Conservation (phyloP, 2,888 invertebrate genomes). For the Drosophila crucigera region DNA sequence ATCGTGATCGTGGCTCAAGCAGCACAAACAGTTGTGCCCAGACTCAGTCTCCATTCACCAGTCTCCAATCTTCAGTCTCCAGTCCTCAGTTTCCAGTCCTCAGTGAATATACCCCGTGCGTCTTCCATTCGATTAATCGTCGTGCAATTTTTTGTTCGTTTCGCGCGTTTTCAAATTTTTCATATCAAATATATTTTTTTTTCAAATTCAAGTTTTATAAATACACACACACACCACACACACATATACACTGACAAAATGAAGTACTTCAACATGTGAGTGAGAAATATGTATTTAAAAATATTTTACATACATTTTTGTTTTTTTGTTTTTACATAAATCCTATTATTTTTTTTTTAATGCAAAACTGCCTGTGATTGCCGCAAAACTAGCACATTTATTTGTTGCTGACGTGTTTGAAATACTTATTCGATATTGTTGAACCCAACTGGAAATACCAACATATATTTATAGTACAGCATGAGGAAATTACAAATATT, state of each 20-base stretch:
- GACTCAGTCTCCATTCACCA: slow-evolving; percentile 32
- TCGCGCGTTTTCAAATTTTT: slow-evolving; percentile 55
- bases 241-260: slow-evolving; percentile 64
- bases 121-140: slow-evolving; percentile 29
- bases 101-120: slow-evolving; percentile 30
- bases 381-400: slow-evolving; percentile 14
- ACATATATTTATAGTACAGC: not conserved
- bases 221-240: slow-evolving; percentile 26
- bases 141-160: slow-evolving; percentile 43
- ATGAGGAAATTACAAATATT: not conserved
- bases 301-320: slow-evolving; percentile 20
- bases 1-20: slow-evolving; percentile 73
- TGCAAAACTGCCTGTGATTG: slow-evolving; percentile 31
- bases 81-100: slow-evolving; percentile 35
- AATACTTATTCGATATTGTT: slow-evolving; percentile 1
- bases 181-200: slow-evolving; percentile 49
- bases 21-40: slow-evolving; percentile 49
- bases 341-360: slow-evolving; percentile 10
- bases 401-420: slow-evolving; percentile 47
- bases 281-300: slow-evolving; percentile 39
- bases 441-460: not conserved
- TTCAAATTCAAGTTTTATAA: slow-evolving; percentile 39
- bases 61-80: slow-evolving; percentile 33
- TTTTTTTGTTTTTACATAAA: slow-evolving; percentile 3
- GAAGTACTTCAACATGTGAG: slow-evolving; percentile 84